Conservation (phyloP, 2,888 invertebrate species). For the Stenodera caucasica region DNA sequence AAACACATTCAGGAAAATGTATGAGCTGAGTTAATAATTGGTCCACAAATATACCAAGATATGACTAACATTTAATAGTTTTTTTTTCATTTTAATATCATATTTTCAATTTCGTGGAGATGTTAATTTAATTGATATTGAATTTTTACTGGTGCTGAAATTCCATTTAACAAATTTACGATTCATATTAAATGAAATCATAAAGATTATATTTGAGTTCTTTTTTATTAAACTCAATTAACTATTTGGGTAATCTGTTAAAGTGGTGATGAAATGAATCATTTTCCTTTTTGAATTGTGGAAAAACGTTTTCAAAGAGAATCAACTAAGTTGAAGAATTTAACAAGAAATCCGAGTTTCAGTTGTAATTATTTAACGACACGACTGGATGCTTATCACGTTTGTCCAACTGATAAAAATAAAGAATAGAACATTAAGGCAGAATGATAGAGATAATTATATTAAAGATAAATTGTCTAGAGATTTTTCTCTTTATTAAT, state of each 20-base stretch:
- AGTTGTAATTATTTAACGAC: conserved; percentile 1
- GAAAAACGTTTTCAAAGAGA: neutral
- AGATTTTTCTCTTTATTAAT: neutral
- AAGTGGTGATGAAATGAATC: neutral
- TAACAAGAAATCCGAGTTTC: conserved; percentile 3
- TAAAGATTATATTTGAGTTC: no score
- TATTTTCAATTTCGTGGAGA: neutral
- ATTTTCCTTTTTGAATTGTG: neutral
- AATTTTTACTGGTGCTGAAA: no score
- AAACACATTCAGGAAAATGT: neutral
- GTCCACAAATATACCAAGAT: neutral
- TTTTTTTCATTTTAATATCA: neutral
- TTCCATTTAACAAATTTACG: no score
- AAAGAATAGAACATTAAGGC: neutral
- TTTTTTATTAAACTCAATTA: no score
- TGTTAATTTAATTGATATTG: no score
- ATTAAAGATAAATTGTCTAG: neutral
- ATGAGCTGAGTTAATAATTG: neutral
- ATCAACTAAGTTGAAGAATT: conserved; percentile 4
- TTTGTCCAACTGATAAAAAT: conserved; percentile 7
- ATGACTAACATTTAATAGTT: neutral
- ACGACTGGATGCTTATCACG: conserved; percentile 7
- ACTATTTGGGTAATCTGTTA: neutral
- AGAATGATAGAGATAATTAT: conserved; percentile 3
- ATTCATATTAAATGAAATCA: no score